Evolutionary conservation across 2,888 invertebrate genomes (phyloP).

Genomic region (Dione vanillae): DNA sequence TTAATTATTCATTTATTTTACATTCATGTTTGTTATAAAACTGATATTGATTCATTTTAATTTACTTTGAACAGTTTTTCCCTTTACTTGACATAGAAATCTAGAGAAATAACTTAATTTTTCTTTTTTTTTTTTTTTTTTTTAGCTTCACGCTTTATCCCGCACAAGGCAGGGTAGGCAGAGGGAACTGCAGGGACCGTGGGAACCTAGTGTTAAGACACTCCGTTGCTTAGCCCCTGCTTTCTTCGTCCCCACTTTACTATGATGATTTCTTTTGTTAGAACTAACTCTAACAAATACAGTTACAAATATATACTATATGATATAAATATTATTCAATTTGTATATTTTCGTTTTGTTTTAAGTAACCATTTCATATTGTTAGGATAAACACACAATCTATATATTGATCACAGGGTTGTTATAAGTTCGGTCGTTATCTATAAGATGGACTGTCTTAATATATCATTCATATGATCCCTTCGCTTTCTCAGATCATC

Average conservation of each 20-base stretch:
- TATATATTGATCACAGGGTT: constrained; percentile 2
- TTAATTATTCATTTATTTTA: too few relatives aligned
- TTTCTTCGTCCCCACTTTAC: too few relatives aligned
- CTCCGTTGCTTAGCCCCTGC: too few relatives aligned
- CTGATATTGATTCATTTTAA: too few relatives aligned
- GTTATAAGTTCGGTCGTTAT: neutral
- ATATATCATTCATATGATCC: constrained; percentile 4
- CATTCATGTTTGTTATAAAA: too few relatives aligned
- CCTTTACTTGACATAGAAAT: constrained; percentile 19
- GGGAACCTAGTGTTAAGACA: too few relatives aligned
- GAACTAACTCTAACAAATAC: too few relatives aligned
- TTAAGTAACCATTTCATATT: neutral
- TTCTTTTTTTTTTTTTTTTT: too few relatives aligned
- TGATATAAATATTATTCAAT: neutral
- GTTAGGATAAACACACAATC: constrained; percentile 8
- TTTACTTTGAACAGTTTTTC: constrained; percentile 15
- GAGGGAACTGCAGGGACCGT: too few relatives aligned
- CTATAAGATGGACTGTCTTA: neutral
- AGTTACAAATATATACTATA: neutral
- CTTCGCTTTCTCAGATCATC: constrained; percentile 12
- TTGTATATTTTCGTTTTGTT: neutral
- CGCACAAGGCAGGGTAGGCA: too few relatives aligned
- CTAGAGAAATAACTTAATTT: neutral
- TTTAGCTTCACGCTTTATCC: too few relatives aligned
- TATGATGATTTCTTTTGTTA: too few relatives aligned